These are phyloP conservation scores for Hippocampus kuda DNA, from an alignment of 2,797 vertebrate species.

Conservation along the genomic window DNA sequence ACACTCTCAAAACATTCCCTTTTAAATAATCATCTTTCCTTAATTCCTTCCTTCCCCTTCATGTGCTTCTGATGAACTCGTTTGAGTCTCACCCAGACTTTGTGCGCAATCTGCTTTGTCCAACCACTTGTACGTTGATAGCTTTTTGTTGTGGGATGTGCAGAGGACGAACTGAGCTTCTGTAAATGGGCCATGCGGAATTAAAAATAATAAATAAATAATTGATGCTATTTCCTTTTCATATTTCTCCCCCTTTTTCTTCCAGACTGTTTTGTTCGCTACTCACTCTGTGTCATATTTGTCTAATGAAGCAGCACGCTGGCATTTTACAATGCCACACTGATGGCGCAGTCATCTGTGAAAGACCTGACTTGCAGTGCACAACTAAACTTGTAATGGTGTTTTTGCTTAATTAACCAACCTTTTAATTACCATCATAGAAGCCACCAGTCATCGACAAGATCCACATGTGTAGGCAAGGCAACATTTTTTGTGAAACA, in stretches of 20 bases:
- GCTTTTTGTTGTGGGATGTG: conserved; percentile 7
- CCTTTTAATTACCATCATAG: neutral
- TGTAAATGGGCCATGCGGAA: neutral
- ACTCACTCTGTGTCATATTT: neutral
- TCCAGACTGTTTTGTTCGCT: neutral
- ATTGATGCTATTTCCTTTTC: conserved; percentile 6
- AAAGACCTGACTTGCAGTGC: neutral
- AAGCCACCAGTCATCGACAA: too few species aligned
- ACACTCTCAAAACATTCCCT: neutral
- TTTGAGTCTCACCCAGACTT: conserved; percentile 3
- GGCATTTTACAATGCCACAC: neutral
- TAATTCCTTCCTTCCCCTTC: conserved; percentile 8
- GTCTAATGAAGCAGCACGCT: conserved; percentile 26
- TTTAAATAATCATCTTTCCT: conserved; percentile 33
- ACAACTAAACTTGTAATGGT: neutral
- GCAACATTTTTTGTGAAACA: neutral
- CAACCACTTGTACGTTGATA: neutral
- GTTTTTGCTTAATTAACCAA: neutral
- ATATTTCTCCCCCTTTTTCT: conserved; percentile 2
- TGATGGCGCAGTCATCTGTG: conserved; percentile 16
- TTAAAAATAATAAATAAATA: neutral
- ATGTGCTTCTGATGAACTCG: neutral
- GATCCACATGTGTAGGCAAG: neutral
- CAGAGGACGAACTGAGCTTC: conserved; percentile 16
- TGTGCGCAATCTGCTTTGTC: conserved; percentile 5